Base-by-base conservation (phyloP, 2,888 invertebrate genomes). In the Ptycholaimellus sp. region DNA sequence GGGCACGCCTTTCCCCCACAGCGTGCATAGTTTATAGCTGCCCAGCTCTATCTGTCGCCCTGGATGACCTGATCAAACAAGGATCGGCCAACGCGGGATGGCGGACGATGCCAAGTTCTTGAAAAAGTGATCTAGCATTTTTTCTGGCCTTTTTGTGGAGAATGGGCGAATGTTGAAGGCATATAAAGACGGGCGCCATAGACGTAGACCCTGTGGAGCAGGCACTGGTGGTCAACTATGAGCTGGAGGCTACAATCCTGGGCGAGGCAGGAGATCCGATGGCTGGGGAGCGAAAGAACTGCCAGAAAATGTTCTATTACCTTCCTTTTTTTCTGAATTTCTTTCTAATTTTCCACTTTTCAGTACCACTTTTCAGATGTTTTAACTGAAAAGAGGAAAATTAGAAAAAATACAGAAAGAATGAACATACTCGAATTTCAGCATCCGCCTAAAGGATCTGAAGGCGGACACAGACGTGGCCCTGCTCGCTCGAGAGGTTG, bases 201-300 rank as follows among this genome's bases (percentile, higher is more conserved):
- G 81, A 83, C 64, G 80, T 80, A 16, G 82, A 83, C 66, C 80
- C 81, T 9, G 74, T 74, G 36, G 74, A 81, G 55, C 75, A 76
- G 54, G 80, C 81, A 31, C 63, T 82, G 35, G 72, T 83, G 39
- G 73, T 82, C 36, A 76, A 75, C 60, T 81, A 81, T 64, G 76
- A 80, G 57, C 65, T 80, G 44, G 77, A 80, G 59, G 79, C 78
- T 33, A 72, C 75, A n/a, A 74, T 80, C 47, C 67, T 78, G 43
- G 75, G 75, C 22, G 74, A 76, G 56, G 67, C 74, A 45, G 75
- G 74, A 41, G 73, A 76, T 59, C 72, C 74, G 14, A 72, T 79
- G 69, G 67, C 77, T 43, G 76, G 77, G 40, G 77, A 79, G 54
- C 73, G 73, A 51, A 77, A 75, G 66, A 76, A 74, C 58, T 74